phyloP scores from a whole-genome alignment of 2,888 invertebrate genomes.

The Hemicrepidius hirtus region DNA sequence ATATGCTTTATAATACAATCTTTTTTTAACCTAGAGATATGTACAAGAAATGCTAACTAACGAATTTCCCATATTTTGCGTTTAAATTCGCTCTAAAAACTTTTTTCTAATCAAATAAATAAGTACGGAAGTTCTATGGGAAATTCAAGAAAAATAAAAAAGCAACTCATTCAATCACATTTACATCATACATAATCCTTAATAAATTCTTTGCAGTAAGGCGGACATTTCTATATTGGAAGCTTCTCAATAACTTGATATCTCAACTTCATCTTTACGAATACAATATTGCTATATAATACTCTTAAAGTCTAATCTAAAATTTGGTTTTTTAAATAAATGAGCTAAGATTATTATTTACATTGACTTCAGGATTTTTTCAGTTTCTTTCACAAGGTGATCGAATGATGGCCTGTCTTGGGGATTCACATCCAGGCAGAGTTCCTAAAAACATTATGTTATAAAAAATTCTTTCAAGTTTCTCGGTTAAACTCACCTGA shows the following conservation, averaged over 20 bases:
- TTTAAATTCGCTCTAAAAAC: constrained; percentile 15
- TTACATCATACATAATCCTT: constrained; percentile 1
- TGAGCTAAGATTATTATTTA: constrained; percentile 61
- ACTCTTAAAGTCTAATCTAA: constrained; percentile 33
- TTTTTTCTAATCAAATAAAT: constrained; percentile 31
- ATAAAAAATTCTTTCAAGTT: background rate
- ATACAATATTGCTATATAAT: constrained; percentile 47
- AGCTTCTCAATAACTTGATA: constrained; percentile 45
- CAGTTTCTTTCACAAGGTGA: constrained; percentile 74
- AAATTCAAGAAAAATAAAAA: background rate
- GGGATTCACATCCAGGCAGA: constrained; percentile 82
- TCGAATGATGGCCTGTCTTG: constrained; percentile 81
- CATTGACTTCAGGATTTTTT: constrained; percentile 72
- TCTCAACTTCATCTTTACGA: constrained; percentile 9
- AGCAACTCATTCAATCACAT: constrained; percentile 28
- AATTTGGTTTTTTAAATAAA: constrained; percentile 59
- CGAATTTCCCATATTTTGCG: constrained; percentile 2
- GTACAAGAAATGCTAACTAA: constrained; percentile 41
- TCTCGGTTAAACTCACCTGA: too few relatives aligned
- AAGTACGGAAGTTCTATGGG: constrained; percentile 26
- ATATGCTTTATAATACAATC: constrained; percentile 46
- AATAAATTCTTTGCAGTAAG: constrained; percentile 51
- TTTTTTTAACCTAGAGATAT: constrained; percentile 47
- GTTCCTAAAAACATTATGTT: constrained; percentile 70
- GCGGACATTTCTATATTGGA: constrained; percentile 50